Conservation (phyloP, 37 sponge, comb jelly and placozoan genomes). For the Eunapius fragilis region DNA sequence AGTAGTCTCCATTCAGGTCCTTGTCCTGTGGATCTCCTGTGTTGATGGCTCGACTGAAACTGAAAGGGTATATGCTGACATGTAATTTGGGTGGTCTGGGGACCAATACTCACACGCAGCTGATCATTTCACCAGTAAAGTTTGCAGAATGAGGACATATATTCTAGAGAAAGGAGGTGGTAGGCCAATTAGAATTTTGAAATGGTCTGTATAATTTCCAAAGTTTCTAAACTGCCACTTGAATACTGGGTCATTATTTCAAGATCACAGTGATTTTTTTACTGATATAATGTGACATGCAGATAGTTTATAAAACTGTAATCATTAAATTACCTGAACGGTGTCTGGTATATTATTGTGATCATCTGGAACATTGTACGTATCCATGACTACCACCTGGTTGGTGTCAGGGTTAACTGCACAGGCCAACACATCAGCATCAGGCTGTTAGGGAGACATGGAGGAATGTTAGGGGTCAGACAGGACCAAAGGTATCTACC, state of each 20-base stretch:
- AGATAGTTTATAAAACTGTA: neutral
- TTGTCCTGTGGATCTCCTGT: neutral
- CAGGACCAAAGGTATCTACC: conserved; percentile 7
- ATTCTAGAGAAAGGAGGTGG: neutral
- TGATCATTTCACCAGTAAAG: neutral
- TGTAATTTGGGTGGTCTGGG: neutral
- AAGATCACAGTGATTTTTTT: no score
- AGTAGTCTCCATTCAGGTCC: neutral
- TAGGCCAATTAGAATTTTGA: neutral
- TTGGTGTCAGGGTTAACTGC: neutral
- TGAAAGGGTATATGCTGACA: neutral
- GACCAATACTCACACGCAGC: neutral
- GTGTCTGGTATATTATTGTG: neutral
- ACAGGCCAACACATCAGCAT: neutral
- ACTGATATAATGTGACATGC: no score
- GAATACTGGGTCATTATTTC: no score
- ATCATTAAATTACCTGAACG: neutral
- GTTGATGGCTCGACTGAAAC: neutral
- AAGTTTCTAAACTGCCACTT: no score
- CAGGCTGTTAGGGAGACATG: neutral
- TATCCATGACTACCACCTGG: neutral
- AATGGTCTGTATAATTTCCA: no score
- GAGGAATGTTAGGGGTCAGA: neutral
- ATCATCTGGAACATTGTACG: neutral
- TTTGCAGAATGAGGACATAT: neutral